Base-by-base conservation (phyloP, 2,797 vertebrate species). In the Taeniopygia guttata region DNA sequence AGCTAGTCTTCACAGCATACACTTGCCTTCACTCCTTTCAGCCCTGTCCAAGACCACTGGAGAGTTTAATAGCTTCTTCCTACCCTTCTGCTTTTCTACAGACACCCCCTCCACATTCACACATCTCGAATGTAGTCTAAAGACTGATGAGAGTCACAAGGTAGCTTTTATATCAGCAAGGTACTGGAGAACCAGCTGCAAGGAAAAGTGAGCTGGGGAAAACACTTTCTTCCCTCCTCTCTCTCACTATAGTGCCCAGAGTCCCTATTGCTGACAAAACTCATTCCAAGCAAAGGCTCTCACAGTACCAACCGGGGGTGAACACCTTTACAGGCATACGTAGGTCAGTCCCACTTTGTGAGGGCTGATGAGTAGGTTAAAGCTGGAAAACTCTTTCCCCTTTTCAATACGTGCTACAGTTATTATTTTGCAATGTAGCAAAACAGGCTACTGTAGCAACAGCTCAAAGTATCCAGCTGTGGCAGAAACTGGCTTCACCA, bases 91-190 rank as follows among this genome's bases (percentile, higher is more conserved):
- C 38, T 56, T 30, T 84, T 49, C 80, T 30, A 27, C n/a, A 94
- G 36, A 26, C 7, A 5, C 19, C 4, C 15, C 34, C 1, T 0
- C 40, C 7, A 56, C 22, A 68, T 19, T 55, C 32, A 51, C 11
- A 60, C 25, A 21, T 23, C 51, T 63, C n/a, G 84, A 42, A 56
- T 11, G 36, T 9, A 42, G 19, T 13, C 32, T 56, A 4, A 67
- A 63, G 15, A 67, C n/a, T 9, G 23, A 17, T 0, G 0, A 68
- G 36, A 70, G 25, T 36, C 40, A 72, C 0, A 0, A 78, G 4
- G 2, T 13, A 82, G 36, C 40, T 66, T 84, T 7, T 30, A 36
- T 34, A 87, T 62, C 38, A 70, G 16, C 0, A 2, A 74, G 36
- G 29, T 77, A 45, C 56, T 40, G 48, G 30, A 84, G n/a, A 55